A percentile compares a stretch with the other conserved stretches of the same genome.
Conservation (phyloP, 2,113 vertebrate species). For the Charadrius vociferus region DNA sequence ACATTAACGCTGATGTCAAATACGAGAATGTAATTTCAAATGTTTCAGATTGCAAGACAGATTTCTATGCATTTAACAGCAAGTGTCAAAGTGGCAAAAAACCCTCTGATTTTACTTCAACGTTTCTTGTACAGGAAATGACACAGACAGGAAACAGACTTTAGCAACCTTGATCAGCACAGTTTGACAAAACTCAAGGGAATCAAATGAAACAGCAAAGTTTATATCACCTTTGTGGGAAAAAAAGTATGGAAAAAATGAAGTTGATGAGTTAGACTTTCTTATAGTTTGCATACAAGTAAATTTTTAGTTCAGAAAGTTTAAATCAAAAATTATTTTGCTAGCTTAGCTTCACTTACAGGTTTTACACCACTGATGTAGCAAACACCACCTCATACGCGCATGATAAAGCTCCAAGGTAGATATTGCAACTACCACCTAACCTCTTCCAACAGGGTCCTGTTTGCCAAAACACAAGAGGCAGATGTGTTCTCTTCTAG, state of each 20-base stretch:
- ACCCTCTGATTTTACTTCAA: not conserved
- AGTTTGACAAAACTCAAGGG: not conserved
- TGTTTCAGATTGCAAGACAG: no score
- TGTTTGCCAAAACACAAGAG: not conserved
- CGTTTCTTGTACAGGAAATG: not conserved
- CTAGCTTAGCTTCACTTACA: not conserved
- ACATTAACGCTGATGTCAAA: not conserved
- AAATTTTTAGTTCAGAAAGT: not conserved
- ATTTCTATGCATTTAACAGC: not conserved
- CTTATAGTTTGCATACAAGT: not conserved
- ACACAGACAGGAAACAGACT: not conserved
- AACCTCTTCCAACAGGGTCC: fast-evolving
- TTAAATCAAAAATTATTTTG: not conserved
- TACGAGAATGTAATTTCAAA: not conserved
- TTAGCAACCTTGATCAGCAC: not conserved
- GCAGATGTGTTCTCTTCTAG: not conserved
- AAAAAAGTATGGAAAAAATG: not conserved
- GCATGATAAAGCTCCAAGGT: not conserved
- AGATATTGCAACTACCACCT: no score
- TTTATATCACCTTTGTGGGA: not conserved
- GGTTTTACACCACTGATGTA: not conserved
- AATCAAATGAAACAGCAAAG: not conserved
- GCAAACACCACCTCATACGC: fast-evolving
- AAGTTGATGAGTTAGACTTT: not conserved
- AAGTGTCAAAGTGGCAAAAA: not conserved